These are phyloP conservation scores for Trichosurus vulpecula DNA, from an alignment of 2,797 vertebrate genomes.

Conservation along the genomic window DNA sequence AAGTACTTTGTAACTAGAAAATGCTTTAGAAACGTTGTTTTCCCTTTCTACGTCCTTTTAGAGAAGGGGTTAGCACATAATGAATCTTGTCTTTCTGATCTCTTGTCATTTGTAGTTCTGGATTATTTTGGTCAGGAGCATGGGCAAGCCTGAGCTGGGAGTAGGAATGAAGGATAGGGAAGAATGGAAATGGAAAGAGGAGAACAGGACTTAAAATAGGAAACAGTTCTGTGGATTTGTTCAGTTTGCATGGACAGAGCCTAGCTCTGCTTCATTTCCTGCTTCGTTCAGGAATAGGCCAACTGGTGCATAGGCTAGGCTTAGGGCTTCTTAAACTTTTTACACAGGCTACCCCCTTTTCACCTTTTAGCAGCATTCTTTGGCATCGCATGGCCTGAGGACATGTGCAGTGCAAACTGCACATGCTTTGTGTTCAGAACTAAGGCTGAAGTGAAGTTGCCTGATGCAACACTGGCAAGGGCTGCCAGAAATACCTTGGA, in stretches of 20 bases:
- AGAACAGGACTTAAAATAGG: background rate
- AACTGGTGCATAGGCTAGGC: background rate
- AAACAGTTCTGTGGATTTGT: background rate
- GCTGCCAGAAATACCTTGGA: no score
- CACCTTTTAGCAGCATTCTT: no score
- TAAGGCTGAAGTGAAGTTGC: no score
- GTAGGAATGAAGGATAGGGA: background rate
- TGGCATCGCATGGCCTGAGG: no score
- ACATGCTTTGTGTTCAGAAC: no score
- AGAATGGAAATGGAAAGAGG: background rate
- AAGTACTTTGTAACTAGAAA: background rate
- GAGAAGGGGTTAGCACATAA: background rate
- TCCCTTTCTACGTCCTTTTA: background rate
- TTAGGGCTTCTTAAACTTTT: no score
- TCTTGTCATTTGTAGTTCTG: background rate
- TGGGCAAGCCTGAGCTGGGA: background rate
- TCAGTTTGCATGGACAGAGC: background rate
- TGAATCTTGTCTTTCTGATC: background rate
- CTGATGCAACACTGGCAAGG: no score
- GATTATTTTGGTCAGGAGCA: background rate
- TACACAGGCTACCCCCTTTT: no score
- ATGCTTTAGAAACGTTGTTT: constrained; percentile 20
- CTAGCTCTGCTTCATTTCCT: background rate
- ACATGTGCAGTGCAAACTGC: no score
- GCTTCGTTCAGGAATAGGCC: background rate